Base-by-base conservation (phyloP, 2,888 invertebrate genomes). In the Aphodius granarius region DNA sequence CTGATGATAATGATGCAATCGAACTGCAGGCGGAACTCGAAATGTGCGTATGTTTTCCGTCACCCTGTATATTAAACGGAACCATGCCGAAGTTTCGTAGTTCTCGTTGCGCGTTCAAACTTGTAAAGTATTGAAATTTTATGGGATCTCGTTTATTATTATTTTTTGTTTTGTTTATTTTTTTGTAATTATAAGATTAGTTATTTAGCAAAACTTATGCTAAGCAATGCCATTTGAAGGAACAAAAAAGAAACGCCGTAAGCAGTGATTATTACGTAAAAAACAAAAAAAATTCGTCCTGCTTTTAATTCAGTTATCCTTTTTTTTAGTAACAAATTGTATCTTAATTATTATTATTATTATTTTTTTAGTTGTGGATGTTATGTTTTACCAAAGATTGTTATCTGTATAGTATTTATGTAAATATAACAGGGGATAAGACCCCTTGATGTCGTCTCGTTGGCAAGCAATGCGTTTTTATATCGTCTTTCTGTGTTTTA, bases 371-470 rank as follows among this genome's bases (percentile, higher is more conserved):
- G 78, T 81, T 82, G 78, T 81, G 80, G 80, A 80, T 81, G 78
- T 83, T 83, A 21, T 82, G 78, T 83, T 85, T 83, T 83, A 85
- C 86, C 86, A 86, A 86, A 86, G 86, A 86, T 86, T 85, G 85
- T 85, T 86, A 82, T 83, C 81, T 85, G 84, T 86, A 86, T 84
- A 85, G 83, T 85, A 84, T 86, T 84, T 84, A 84, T 85, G 85
- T 85, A 85, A 77, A 85, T 85, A 85, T 82, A 80, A 73, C 76
- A 76, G 77, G 78, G 75, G 79, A 74, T 74, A 20, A 19, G 71
- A 71, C 76, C 71, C 76, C 63, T 70, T n/a, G n/a, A 65, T 17
- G 43, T 65, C 76, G 66, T 76, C 66, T 19, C 71, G 71, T 71
- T 73, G 70, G 71, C 76, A 76, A 73, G 76, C 43, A 43, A 43